These are phyloP conservation scores for Dione vanillae DNA, from an alignment of 2,888 invertebrate genomes.

Conservation along the genomic window DNA sequence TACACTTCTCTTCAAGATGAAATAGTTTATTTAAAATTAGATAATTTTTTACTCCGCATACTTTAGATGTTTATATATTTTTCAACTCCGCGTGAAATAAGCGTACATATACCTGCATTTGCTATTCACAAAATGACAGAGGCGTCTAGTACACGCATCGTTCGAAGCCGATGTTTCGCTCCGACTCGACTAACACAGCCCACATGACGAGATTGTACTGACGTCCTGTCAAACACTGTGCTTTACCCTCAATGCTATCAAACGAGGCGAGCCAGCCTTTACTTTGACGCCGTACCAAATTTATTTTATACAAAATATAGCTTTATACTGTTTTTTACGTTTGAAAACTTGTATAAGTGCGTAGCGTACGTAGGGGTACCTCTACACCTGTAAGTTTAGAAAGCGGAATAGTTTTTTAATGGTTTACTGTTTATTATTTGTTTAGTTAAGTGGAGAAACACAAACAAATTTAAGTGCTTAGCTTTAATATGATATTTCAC, in stretches of 20 bases:
- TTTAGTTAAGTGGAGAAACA: not conserved
- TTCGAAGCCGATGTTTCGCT: not conserved
- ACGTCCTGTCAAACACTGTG: slow-evolving; percentile 8
- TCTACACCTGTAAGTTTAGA: too few species aligned
- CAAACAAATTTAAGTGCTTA: not conserved
- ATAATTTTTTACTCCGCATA: too few species aligned
- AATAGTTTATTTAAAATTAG: too few species aligned
- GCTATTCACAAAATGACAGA: not conserved
- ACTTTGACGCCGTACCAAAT: not conserved
- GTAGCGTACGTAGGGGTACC: too few species aligned
- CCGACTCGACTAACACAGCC: not conserved
- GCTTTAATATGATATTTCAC: not conserved
- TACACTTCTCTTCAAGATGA: too few species aligned
- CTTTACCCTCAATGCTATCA: not conserved
- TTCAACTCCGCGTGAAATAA: not conserved
- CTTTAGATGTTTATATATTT: not conserved
- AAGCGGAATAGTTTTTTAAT: too few species aligned
- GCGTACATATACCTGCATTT: not conserved
- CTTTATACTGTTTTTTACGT: too few species aligned
- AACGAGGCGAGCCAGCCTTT: not conserved
- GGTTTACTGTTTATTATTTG: too few species aligned
- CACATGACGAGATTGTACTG: slow-evolving; percentile 10
- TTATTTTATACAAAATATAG: not conserved
- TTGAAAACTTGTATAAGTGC: too few species aligned
- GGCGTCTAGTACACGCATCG: not conserved